Conservation (phyloP, 37 sponge, comb jelly and placozoan species). For the Lycopodina hypogea region DNA sequence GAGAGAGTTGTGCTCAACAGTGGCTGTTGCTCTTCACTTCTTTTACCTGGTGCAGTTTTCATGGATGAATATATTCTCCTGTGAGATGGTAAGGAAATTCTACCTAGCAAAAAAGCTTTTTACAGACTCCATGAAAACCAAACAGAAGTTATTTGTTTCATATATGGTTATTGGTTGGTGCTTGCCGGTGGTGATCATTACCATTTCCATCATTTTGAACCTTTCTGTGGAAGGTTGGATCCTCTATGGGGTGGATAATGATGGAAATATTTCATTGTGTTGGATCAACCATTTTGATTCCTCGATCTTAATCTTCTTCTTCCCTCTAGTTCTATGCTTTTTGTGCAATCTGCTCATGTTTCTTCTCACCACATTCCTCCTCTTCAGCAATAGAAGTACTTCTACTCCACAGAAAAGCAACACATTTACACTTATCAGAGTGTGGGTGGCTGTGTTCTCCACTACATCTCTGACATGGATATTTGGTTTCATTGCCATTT, state of each 20-base stretch:
- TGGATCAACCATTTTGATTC: conserved; percentile 44
- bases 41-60: conserved; percentile 38
- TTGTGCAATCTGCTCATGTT: conserved; percentile 8
- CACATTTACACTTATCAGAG: not conserved
- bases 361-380: not conserved
- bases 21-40: conserved; percentile 37
- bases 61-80: conserved; percentile 52
- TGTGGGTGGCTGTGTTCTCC: conserved; percentile 19
- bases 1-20: not conserved
- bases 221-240: conserved; percentile 24
- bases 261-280: conserved; percentile 3
- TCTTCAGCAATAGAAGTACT: not conserved
- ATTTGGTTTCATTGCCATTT: too few species aligned
- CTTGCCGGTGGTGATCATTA: conserved; percentile 10
- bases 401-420: not conserved
- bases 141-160: conserved; percentile 1
- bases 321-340: conserved; percentile 6
- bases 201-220: conserved; percentile 15
- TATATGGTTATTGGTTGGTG: conserved; percentile 53
- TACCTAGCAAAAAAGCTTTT: not conserved
- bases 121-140: not conserved
- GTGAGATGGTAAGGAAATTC: conserved; percentile 11
- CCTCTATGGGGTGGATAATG: conserved; percentile 27
- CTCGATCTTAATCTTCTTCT: conserved; percentile 25
- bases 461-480: too few species aligned